phyloP scores from a whole-genome alignment of 1,140 invertebrate species.

The Temnothorax curvispinosus region DNA sequence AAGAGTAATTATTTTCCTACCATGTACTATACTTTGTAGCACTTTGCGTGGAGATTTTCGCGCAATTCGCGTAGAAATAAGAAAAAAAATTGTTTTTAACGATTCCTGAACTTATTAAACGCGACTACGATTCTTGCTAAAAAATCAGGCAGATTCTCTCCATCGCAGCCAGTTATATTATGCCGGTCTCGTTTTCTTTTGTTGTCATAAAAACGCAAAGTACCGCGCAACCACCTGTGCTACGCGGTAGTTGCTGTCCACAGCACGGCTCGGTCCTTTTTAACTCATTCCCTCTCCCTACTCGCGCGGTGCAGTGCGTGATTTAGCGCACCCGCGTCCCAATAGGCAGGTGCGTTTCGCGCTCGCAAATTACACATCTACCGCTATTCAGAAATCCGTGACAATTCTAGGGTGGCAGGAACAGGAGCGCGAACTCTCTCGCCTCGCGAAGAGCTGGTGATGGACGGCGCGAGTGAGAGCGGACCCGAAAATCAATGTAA shows the following conservation, averaged over 20 bases:
- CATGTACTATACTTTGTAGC: background rate
- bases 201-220: slow-evolving; percentile 45
- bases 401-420: slow-evolving; percentile 61
- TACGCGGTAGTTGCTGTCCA: slow-evolving; percentile 24
- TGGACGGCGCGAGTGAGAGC: slow-evolving; percentile 18
- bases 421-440: slow-evolving; percentile 11
- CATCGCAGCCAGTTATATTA: slow-evolving; percentile 54
- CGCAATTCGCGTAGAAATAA: background rate
- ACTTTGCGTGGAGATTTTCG: background rate
- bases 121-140: background rate
- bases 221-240: slow-evolving; percentile 66
- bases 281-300: slow-evolving; percentile 35
- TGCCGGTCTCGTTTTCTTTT: slow-evolving; percentile 60
- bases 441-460: background rate
- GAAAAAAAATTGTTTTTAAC: background rate
- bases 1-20: background rate
- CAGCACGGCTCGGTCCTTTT: slow-evolving; percentile 40
- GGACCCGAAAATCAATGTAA: slow-evolving; percentile 70
- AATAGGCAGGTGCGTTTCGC: slow-evolving; percentile 73
- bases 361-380: slow-evolving; percentile 75
- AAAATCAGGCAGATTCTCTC: slow-evolving; percentile 38
- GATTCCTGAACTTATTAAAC: slow-evolving; percentile 48
- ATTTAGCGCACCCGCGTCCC: slow-evolving; percentile 21
- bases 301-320: slow-evolving; percentile 4
- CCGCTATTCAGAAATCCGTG: slow-evolving; percentile 70